Conservation (phyloP, 2,113 vertebrate species). For the Poeciliopsis turrubarensis region DNA sequence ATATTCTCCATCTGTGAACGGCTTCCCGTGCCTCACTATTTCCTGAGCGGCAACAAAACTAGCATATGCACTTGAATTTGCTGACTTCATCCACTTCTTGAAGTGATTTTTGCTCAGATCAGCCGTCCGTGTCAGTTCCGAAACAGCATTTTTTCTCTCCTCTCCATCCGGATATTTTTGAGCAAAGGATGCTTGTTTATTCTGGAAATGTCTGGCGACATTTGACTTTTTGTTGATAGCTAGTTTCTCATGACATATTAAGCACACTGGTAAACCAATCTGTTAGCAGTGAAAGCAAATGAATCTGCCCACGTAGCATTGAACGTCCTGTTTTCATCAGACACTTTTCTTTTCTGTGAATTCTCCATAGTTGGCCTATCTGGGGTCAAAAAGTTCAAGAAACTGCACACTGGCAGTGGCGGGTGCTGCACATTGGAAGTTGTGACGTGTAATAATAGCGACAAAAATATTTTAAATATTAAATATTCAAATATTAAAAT, state of each 20-base stretch:
- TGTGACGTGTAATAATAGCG: too few relatives aligned
- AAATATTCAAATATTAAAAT: not conserved
- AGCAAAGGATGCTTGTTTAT: not conserved
- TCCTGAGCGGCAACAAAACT: conserved; percentile 1
- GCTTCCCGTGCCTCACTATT: conserved; percentile 3
- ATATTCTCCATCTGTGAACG: not conserved
- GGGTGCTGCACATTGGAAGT: too few relatives aligned
- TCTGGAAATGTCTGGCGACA: not conserved
- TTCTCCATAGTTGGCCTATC: too few relatives aligned
- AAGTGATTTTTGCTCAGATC: not conserved
- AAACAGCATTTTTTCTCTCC: not conserved
- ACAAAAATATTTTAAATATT: not conserved
- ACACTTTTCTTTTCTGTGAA: too few relatives aligned
- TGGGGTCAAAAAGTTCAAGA: too few relatives aligned
- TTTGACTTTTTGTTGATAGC: too few relatives aligned
- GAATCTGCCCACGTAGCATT: not conserved
- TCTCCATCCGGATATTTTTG: conserved; percentile 1
- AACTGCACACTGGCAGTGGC: too few relatives aligned
- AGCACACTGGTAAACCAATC: too few relatives aligned
- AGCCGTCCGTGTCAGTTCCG: not conserved
- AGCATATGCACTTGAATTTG: not conserved
- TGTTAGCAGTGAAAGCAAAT: too few relatives aligned
- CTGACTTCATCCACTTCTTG: conserved; percentile 8
- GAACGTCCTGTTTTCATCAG: too few relatives aligned
- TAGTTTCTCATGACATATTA: too few relatives aligned